These are phyloP conservation scores for Anas flavirostris DNA, from an alignment of 2,797 vertebrate genomes.

Conservation along the genomic window DNA sequence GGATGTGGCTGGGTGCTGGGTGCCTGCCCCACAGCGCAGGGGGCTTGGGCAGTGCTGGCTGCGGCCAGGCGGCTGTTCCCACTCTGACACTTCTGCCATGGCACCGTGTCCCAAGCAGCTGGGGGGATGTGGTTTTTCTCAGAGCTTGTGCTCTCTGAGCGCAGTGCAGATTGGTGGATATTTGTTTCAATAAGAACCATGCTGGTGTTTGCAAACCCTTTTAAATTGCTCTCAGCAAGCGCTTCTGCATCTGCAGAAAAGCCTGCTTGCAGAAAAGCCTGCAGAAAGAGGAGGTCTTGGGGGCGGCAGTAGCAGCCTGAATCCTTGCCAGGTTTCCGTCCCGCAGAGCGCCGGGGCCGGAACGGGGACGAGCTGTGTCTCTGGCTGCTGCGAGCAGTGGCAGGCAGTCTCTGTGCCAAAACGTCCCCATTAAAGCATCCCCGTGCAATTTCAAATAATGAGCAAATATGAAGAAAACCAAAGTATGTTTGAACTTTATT, in stretches of 20 bases:
- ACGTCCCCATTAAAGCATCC: neutral
- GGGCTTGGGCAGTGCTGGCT: accelerated
- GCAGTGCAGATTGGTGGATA: neutral
- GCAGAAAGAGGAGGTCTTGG: neutral
- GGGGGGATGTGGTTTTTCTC: neutral
- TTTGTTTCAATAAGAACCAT: conserved; percentile 22
- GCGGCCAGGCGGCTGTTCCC: accelerated
- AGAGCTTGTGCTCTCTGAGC: neutral
- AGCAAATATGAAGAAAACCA: conserved; percentile 45
- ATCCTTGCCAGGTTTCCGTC: conserved; percentile 30
- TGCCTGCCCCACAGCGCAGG: accelerated
- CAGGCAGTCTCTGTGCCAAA: neutral
- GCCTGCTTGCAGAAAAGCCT: conserved; percentile 16
- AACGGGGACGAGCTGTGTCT: neutral
- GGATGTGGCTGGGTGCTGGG: neutral
- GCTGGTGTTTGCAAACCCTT: conserved; percentile 55
- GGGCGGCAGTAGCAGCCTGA: neutral
- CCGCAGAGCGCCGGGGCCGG: neutral
- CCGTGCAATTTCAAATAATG: neutral
- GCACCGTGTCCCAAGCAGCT: neutral
- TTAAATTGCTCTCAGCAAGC: conserved; percentile 40
- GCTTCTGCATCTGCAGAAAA: neutral
- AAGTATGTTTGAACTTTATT: conserved; percentile 44
- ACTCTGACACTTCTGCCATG: neutral
- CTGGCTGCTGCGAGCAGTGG: neutral